Percentiles rank a stretch among this genome's conserved stretches.
Conservation (phyloP, 2,113 vertebrate species). For the Lathamus discolor region DNA sequence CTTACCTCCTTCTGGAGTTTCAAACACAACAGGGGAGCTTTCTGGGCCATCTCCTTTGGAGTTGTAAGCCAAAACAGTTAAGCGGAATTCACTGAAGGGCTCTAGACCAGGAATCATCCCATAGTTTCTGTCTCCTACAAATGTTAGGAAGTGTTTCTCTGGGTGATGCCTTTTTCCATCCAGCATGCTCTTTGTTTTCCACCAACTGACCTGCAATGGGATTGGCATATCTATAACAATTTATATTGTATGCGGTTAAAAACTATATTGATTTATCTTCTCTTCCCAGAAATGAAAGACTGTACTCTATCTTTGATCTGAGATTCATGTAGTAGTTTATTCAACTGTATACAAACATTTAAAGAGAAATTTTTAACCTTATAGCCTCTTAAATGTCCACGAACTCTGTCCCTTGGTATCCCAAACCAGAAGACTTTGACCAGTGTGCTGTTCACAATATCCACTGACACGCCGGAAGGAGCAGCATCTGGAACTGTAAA, state of each 20-base stretch:
- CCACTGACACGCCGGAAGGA: constrained; percentile 82
- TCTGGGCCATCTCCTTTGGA: constrained; percentile 90
- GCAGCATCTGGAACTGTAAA: constrained; percentile 88
- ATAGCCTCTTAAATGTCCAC: constrained; percentile 92
- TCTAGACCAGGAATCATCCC: constrained; percentile 84
- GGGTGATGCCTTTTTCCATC: constrained; percentile 81
- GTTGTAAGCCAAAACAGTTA: constrained; percentile 90
- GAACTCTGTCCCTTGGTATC: constrained; percentile 89
- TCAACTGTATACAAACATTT: neutral
- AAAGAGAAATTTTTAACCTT: constrained; percentile 79
- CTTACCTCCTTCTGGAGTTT: constrained; percentile 96
- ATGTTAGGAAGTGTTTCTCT: constrained; percentile 79
- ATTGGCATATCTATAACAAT: neutral
- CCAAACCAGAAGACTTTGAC: constrained; percentile 87
- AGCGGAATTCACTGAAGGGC: constrained; percentile 90
- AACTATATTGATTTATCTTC: rapidly evolving
- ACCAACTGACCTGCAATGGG: constrained; percentile 86
- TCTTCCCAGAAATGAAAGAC: neutral
- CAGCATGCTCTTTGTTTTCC: constrained; percentile 85
- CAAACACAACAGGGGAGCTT: constrained; percentile 84
- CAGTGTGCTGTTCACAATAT: constrained; percentile 86
- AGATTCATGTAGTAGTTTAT: neutral
- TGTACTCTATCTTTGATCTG: neutral
- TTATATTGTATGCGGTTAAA: neutral
- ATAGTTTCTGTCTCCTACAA: constrained; percentile 81